A percentile compares a stretch with the other conserved stretches of the same genome.
Evolutionary conservation across 1,140 invertebrate species (phyloP).

Genomic region (Nebria ingens): DNA sequence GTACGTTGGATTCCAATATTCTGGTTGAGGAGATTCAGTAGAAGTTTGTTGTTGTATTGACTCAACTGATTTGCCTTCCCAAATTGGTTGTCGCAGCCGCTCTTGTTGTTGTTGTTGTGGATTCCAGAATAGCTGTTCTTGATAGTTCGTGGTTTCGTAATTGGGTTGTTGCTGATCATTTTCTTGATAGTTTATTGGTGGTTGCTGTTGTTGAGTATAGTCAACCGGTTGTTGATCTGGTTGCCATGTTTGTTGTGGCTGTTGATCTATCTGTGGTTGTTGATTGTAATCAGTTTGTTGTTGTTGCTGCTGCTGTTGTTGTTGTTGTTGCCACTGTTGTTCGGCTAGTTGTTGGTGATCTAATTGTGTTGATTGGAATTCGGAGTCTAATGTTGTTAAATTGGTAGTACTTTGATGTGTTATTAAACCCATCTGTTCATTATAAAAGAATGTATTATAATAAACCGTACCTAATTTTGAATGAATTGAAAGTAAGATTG

Average conservation of each 20-base stretch:
- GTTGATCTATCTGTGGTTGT: slow-evolving; percentile 15
- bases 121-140: slow-evolving; percentile 6
- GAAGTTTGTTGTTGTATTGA: background rate
- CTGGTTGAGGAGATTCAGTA: slow-evolving; percentile 14
- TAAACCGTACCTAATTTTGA: no score
- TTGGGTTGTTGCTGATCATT: slow-evolving; percentile 17
- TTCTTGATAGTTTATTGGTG: slow-evolving; percentile 15
- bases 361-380: no score
- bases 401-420: slow-evolving; percentile 16
- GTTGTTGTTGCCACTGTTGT: slow-evolving; percentile 1
- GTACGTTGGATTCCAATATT: slow-evolving; percentile 22
- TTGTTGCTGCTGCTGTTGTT: no score
- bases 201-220: slow-evolving; percentile 20
- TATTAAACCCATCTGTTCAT: slow-evolving; percentile 24
- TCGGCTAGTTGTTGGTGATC: background rate
- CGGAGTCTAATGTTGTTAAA: slow-evolving; percentile 10
- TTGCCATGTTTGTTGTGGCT: slow-evolving; percentile 19
- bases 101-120: background rate
- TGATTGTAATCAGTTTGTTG: slow-evolving; percentile 6
- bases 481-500: no score
- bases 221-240: slow-evolving; percentile 10
- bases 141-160: background rate
- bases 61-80: slow-evolving; percentile 13
- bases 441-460: no score
- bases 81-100: background rate